Conservation (phyloP, 2,888 invertebrate genomes). For the Crossocerus cetratus region DNA sequence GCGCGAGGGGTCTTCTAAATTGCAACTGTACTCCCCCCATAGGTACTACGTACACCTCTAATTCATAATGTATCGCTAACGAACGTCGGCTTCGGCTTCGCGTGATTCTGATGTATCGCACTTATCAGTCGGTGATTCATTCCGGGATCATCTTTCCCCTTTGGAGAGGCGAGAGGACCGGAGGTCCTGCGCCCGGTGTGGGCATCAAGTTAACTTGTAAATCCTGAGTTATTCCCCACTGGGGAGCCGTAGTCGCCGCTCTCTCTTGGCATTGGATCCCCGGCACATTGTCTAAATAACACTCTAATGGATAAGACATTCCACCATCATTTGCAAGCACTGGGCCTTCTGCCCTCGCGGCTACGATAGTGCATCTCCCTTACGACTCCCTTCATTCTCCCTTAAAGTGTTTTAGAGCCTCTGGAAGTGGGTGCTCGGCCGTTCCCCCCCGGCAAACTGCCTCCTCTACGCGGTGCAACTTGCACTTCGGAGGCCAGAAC, state of each 20-base stretch:
- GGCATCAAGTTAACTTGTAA: constrained; percentile 37
- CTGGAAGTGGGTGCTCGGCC: constrained; percentile 52
- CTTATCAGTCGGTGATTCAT: not conserved
- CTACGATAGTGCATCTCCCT: constrained; percentile 52
- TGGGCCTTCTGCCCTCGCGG: constrained; percentile 38
- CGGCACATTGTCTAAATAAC: constrained; percentile 54
- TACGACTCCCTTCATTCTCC: constrained; percentile 56
- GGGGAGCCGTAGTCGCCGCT: constrained; percentile 7
- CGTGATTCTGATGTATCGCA: not conserved
- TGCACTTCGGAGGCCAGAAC: constrained; percentile 33
- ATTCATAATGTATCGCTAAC: constrained; percentile 5
- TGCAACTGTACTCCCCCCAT: not conserved
- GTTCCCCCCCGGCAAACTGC: constrained; percentile 50
- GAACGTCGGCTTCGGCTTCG: constrained; percentile 10
- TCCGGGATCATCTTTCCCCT: too few species aligned
- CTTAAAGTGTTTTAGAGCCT: constrained; percentile 58
- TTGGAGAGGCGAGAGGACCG: not conserved
- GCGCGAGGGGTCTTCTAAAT: constrained; percentile 13
- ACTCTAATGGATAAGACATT: constrained; percentile 51
- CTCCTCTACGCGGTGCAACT: constrained; percentile 37
- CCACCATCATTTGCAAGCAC: constrained; percentile 26
- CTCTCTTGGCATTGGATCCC: not conserved
- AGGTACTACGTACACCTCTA: not conserved
- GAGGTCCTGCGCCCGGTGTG: constrained; percentile 13
- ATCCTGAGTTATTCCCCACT: constrained; percentile 34